Percentiles rank a stretch among this genome's conserved stretches.
phyloP scores from a whole-genome alignment of 2,888 invertebrate genomes.

The Amphipyra tragopoginis region DNA sequence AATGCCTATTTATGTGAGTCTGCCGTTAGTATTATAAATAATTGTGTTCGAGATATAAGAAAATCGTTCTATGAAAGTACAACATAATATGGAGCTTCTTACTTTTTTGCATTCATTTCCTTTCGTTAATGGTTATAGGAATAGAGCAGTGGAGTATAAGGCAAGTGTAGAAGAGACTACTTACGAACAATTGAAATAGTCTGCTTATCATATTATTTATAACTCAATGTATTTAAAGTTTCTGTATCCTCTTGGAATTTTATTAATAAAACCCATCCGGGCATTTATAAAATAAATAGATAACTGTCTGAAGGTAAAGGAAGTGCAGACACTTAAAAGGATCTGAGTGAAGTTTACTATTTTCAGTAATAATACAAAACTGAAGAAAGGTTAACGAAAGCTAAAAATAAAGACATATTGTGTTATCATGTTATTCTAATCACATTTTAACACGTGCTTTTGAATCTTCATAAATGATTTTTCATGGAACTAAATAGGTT shows the following conservation, averaged over 20 bases:
- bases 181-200: constrained; percentile 4
- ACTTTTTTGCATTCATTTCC: constrained; percentile 8
- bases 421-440: not conserved
- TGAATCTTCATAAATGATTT: not conserved
- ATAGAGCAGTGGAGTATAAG: constrained; percentile 5
- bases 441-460: not conserved
- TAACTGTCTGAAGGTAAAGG: no score
- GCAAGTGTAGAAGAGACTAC: not conserved
- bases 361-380: constrained; percentile 1
- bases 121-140: constrained; percentile 10
- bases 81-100: constrained; percentile 8
- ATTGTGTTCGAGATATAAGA: constrained; percentile 17
- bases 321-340: not conserved
- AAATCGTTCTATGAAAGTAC: constrained; percentile 19
- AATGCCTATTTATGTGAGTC: constrained; percentile 42
- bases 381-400: constrained; percentile 1
- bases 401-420: constrained; percentile 1
- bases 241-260: constrained; percentile 6
- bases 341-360: not conserved
- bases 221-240: not conserved
- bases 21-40: constrained; percentile 33
- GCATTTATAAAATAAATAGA: constrained; percentile 2
- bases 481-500: constrained; percentile 33
- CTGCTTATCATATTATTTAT: constrained; percentile 6
- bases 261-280: constrained; percentile 17